Evolutionary conservation across 2,797 vertebrate genomes (phyloP).

Genomic region (Naso thynnoides): DNA sequence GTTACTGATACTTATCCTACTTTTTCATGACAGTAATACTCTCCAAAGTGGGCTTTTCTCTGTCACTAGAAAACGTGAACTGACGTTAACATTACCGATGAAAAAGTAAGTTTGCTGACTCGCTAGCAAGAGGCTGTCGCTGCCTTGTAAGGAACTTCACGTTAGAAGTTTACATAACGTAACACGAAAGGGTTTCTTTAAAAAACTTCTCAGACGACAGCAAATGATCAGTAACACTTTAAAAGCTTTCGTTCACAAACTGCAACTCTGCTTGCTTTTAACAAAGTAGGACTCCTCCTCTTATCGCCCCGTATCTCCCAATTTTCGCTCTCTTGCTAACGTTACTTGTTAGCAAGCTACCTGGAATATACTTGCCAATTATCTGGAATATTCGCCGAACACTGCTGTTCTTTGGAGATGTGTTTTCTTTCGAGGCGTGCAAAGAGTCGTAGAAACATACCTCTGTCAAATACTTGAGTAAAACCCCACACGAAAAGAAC

Average conservation of each 20-base stretch:
- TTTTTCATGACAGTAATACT: not conserved
- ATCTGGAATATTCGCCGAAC: constrained; percentile 23
- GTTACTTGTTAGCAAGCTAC: constrained; percentile 70
- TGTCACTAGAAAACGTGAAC: fast-evolving
- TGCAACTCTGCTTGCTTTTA: constrained; percentile 71
- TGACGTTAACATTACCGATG: not conserved
- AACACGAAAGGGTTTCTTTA: not conserved
- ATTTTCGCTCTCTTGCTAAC: constrained; percentile 68
- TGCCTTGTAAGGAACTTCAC: not conserved
- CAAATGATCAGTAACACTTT: not conserved
- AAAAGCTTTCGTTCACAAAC: not conserved
- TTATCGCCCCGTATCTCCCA: constrained; percentile 61
- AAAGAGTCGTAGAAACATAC: not conserved
- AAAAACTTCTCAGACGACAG: not conserved
- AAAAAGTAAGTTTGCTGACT: constrained; percentile 19
- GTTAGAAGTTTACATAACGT: constrained; percentile 4
- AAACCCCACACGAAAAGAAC: constrained; percentile 48
- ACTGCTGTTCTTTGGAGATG: not conserved
- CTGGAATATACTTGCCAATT: constrained; percentile 57
- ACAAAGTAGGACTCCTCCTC: constrained; percentile 71
- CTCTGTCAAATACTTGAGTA: constrained; percentile 14
- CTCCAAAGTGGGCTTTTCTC: not conserved
- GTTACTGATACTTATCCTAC: not conserved
- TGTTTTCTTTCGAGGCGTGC: not conserved
- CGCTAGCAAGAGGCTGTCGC: not conserved